phyloP scores from a whole-genome alignment of 2,113 vertebrate genomes.

The Leptobrachium leishanense region DNA sequence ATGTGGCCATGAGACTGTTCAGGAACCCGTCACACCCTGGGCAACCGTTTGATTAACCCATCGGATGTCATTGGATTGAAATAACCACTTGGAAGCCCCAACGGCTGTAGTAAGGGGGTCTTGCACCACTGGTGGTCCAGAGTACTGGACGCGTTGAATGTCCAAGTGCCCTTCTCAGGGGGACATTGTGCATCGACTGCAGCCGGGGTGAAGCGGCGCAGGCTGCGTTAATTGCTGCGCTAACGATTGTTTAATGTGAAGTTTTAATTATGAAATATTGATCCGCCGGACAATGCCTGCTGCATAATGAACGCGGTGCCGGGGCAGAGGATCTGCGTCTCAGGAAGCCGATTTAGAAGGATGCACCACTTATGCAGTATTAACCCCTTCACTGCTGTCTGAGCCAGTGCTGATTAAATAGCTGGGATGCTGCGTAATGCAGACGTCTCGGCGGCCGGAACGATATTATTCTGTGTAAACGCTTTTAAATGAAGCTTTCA shows the following conservation, averaged over 20 bases:
- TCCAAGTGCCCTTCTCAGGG: neutral
- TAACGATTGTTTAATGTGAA: constrained; percentile 46
- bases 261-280: constrained; percentile 49
- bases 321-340: neutral
- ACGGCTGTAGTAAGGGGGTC: too few relatives aligned
- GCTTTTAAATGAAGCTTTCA: too few relatives aligned
- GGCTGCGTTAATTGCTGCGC: neutral
- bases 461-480: too few relatives aligned
- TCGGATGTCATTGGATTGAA: too few relatives aligned
- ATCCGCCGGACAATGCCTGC: constrained; percentile 31
- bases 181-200: neutral
- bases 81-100: too few relatives aligned
- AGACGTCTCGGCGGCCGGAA: too few relatives aligned
- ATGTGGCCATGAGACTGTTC: too few relatives aligned
- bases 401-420: too few relatives aligned
- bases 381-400: neutral
- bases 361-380: constrained; percentile 1
- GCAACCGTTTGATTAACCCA: too few relatives aligned
- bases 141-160: neutral
- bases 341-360: neutral
- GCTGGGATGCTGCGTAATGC: too few relatives aligned
- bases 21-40: too few relatives aligned
- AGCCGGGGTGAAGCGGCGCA: neutral
- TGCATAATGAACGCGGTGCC: constrained; percentile 36
- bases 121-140: too few relatives aligned